Percentiles rank a stretch among this genome's conserved stretches.
Evolutionary conservation across 2,113 vertebrate genomes (phyloP).

Genomic region (Phaethornis superciliosus): DNA sequence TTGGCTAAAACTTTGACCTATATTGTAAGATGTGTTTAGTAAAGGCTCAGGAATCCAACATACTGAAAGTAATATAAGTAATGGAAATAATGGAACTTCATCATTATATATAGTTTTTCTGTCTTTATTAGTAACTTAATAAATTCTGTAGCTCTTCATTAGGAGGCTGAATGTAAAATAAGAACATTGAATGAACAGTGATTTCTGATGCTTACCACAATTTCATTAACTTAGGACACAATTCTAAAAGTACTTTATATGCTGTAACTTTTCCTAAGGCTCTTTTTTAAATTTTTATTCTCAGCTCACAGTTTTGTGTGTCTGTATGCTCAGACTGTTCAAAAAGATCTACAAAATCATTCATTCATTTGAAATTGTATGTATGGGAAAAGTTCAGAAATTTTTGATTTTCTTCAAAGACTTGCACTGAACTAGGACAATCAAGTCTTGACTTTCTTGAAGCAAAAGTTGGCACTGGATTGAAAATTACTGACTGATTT

Average conservation of each 20-base stretch:
- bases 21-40: constrained; percentile 37
- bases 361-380: constrained; percentile 11
- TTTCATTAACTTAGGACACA: background rate
- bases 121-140: background rate
- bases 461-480: background rate
- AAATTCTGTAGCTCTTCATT: background rate
- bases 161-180: background rate
- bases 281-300: constrained; percentile 7
- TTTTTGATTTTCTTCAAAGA: background rate
- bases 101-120: background rate
- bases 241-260: background rate
- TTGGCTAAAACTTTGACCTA: constrained; percentile 20
- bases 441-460: background rate
- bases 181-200: background rate
- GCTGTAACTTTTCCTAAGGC: background rate
- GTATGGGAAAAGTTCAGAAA: background rate
- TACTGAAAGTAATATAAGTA: background rate
- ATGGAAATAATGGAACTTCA: background rate
- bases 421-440: background rate
- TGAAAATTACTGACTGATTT: background rate
- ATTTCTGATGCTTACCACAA: background rate
- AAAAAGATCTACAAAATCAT: background rate
- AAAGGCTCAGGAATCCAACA: constrained; percentile 22
- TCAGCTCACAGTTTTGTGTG: background rate
- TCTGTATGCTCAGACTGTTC: background rate